A percentile compares a stretch with the other conserved stretches of the same genome.
Conservation (phyloP, 2,797 vertebrate species). For the Galago senegalensis region DNA sequence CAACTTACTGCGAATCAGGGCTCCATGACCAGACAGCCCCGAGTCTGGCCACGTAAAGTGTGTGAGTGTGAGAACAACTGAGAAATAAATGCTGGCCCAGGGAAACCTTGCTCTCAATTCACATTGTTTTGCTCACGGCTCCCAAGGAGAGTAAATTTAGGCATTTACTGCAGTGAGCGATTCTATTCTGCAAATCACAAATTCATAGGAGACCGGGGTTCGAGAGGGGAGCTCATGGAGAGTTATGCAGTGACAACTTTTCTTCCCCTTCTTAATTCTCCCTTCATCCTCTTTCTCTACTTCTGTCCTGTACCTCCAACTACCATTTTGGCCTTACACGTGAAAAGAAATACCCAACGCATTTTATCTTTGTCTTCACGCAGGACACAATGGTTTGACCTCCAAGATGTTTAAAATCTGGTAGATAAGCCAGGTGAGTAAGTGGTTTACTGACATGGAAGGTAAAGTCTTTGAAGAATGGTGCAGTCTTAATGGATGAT, state of each 20-base stretch:
- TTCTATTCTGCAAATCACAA: neutral
- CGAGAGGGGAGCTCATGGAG: neutral
- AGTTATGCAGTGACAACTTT: neutral
- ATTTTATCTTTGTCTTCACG: slow-evolving; percentile 77
- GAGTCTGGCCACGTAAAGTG: slow-evolving; percentile 60
- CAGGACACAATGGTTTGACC: slow-evolving; percentile 76
- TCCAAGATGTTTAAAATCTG: slow-evolving; percentile 69
- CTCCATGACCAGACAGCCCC: neutral
- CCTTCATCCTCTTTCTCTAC: neutral
- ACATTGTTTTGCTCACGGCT: slow-evolving; percentile 20
- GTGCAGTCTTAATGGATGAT: neutral
- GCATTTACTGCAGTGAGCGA: neutral
- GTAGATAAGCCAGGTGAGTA: slow-evolving; percentile 80
- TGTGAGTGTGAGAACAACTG: slow-evolving; percentile 44
- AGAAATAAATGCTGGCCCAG: slow-evolving; percentile 43
- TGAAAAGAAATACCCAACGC: slow-evolving; percentile 35
- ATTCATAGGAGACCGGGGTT: neutral
- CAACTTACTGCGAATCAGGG: neutral
- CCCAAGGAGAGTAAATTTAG: slow-evolving; percentile 14
- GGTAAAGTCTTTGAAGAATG: slow-evolving; percentile 59
- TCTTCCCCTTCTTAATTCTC: neutral
- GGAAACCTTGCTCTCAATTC: slow-evolving; percentile 27
- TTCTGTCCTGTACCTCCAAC: neutral
- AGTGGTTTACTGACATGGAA: slow-evolving; percentile 47
- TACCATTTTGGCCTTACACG: neutral